Conservation (phyloP, 30 jellyfish, hydroid and myxozoan species). For the Clytia hemisphaerica region DNA sequence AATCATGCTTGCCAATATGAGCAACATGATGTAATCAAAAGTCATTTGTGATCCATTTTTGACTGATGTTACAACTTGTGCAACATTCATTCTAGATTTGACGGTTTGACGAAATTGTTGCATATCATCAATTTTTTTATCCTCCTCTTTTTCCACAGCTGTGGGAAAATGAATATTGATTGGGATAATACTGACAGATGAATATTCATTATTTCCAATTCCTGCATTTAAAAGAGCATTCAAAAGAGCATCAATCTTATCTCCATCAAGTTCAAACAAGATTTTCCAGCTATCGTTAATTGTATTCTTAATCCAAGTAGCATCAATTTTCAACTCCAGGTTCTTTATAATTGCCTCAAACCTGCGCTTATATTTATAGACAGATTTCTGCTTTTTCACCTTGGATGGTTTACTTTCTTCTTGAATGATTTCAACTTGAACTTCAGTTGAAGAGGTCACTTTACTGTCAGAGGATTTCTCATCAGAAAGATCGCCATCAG, state of each 20-base stretch:
- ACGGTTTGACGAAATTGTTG: slow-evolving; percentile 13
- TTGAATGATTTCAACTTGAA: no score
- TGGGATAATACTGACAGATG: slow-evolving; percentile 25
- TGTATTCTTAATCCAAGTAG: no score
- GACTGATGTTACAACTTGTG: slow-evolving; percentile 13
- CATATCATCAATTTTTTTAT: not conserved
- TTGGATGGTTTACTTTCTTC: not conserved
- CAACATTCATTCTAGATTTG: slow-evolving; percentile 32
- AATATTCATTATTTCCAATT: not conserved
- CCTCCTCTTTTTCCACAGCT: slow-evolving; percentile 11
- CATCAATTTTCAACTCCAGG: no score
- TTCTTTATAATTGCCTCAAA: no score
- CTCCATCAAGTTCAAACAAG: not conserved
- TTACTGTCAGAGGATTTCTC: no score
- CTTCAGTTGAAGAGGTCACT: no score
- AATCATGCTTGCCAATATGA: slow-evolving; percentile 24
- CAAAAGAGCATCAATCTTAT: not conserved
- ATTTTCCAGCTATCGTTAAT: not conserved
- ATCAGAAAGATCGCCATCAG: no score
- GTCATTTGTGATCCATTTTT: slow-evolving; percentile 21
- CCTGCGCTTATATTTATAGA: no score
- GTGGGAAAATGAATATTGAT: slow-evolving; percentile 21
- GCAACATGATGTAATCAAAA: slow-evolving; percentile 17
- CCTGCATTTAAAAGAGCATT: slow-evolving; percentile 8
- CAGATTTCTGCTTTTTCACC: no score